Conservation (phyloP, 2,797 vertebrate genomes). For the Pangasius sanitwongsei region DNA sequence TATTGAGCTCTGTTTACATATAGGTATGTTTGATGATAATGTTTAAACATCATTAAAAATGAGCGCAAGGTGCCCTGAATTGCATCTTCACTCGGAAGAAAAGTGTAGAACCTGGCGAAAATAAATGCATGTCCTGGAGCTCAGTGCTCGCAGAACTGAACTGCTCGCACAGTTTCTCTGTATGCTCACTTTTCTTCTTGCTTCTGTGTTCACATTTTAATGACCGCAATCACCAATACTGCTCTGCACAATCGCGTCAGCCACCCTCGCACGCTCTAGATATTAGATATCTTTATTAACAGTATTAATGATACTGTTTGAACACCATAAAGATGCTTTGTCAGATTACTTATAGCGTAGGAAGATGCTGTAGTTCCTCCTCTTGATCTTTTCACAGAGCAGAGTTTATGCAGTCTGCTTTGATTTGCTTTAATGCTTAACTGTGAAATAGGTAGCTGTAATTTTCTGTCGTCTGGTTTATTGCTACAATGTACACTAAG, state of each 20-base stretch:
- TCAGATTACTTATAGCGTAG: background rate
- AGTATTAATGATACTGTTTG: background rate
- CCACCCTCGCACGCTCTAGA: background rate
- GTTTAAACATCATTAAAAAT: no score
- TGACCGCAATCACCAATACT: no score
- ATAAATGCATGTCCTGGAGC: background rate
- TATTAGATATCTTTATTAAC: background rate
- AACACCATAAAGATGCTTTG: background rate
- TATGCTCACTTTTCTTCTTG: no score
- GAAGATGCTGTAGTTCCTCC: background rate
- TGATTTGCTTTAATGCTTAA: background rate
- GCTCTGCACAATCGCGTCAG: background rate
- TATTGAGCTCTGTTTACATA: no score
- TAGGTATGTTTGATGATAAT: no score
- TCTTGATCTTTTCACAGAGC: background rate
- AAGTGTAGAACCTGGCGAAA: no score
- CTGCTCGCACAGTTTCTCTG: background rate
- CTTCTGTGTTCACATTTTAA: no score
- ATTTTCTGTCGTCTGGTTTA: background rate
- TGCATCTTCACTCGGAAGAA: no score
- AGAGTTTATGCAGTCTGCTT: background rate
- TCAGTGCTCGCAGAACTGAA: background rate
- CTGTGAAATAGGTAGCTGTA: no score
- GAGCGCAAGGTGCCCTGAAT: no score
- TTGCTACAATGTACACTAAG: background rate